phyloP scores from a whole-genome alignment of 1,140 invertebrate species.

The Helicorthomorpha holstii region DNA sequence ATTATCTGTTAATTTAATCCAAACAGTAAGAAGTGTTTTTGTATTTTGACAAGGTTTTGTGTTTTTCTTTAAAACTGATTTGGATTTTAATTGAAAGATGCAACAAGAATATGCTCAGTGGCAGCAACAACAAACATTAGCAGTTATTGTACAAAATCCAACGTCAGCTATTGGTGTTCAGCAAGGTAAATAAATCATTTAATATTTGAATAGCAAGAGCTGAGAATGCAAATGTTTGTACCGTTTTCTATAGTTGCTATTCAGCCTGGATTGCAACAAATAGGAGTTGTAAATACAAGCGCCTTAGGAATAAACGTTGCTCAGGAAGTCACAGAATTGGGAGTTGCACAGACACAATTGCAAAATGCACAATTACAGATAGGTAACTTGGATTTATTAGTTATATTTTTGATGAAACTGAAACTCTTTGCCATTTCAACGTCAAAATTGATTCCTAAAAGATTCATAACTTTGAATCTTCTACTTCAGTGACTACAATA shows the following conservation, averaged over 20 bases:
- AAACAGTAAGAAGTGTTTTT: slow-evolving; percentile 39
- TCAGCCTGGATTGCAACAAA: neutral
- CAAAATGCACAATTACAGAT: neutral
- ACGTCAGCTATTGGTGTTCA: neutral
- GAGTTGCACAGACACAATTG: neutral
- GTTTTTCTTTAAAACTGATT: too few relatives aligned
- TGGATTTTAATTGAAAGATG: slow-evolving; percentile 23
- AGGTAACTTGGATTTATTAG: too few relatives aligned
- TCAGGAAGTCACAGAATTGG: neutral
- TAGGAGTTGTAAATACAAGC: neutral
- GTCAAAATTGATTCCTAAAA: too few relatives aligned
- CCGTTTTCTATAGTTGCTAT: neutral
- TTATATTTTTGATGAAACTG: too few relatives aligned
- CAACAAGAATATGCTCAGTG: slow-evolving; percentile 51
- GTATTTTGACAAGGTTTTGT: too few relatives aligned
- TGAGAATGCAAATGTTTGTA: neutral
- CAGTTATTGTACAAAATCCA: neutral
- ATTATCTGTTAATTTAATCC: slow-evolving; percentile 54
- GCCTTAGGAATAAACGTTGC: neutral
- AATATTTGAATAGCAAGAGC: too few relatives aligned
- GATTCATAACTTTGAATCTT: too few relatives aligned
- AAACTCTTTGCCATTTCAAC: too few relatives aligned
- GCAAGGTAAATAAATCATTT: neutral
- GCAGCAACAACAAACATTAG: slow-evolving; percentile 21
- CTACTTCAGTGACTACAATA: too few relatives aligned